Evolutionary conservation across 1,140 invertebrate species (phyloP).

Genomic region (Pentalonia nigronervosa): DNA sequence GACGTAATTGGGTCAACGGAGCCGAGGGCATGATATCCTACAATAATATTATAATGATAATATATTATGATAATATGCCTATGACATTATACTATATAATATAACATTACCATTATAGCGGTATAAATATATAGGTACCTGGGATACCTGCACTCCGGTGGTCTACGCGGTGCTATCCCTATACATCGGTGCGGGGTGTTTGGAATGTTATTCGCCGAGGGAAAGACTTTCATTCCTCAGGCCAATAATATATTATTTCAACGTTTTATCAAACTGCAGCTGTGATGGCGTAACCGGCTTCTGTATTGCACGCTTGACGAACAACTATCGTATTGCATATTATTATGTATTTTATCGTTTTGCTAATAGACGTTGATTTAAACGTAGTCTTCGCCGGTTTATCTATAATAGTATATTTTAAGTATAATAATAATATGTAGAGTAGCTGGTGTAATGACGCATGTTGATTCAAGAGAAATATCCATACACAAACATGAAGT

Average conservation of each 20-base stretch:
- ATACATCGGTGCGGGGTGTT: background rate
- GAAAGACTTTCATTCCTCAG: background rate
- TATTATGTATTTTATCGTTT: background rate
- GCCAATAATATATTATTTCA: background rate
- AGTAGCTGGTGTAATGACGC: background rate
- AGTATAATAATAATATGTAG: background rate
- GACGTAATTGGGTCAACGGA: background rate
- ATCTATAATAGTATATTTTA: background rate
- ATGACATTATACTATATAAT: too few relatives aligned
- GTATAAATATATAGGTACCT: too few relatives aligned
- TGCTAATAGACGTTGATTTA: background rate
- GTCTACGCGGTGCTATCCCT: background rate
- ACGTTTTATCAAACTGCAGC: background rate
- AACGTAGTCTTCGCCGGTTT: background rate
- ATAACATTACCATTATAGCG: background rate
- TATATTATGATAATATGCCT: background rate
- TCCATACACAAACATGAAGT: background rate
- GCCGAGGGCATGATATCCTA: too few relatives aligned
- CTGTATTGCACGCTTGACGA: background rate
- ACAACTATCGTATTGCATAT: background rate
- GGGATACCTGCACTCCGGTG: background rate
- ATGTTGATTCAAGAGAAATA: background rate
- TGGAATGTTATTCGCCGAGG: background rate
- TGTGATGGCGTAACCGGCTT: background rate
- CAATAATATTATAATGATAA: too few relatives aligned